Conservation (phyloP, 2,113 vertebrate species). For the Hippocampus barbouri region DNA sequence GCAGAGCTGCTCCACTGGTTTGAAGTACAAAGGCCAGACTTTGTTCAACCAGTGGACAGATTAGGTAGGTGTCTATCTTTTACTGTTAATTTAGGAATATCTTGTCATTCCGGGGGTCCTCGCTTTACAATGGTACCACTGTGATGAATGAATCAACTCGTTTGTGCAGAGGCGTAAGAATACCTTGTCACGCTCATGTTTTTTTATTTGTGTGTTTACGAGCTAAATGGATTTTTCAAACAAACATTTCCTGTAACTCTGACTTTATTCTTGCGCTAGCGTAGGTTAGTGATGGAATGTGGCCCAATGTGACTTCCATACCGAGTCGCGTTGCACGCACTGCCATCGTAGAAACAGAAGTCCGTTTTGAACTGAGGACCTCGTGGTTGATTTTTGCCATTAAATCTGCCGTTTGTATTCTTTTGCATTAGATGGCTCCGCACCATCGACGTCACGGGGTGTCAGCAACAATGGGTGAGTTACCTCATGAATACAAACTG, state of each 20-base stretch:
- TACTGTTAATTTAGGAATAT: neutral
- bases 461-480: constrained; percentile 63
- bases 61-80: constrained; percentile 58
- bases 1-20: constrained; percentile 85
- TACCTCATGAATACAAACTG: constrained; percentile 7
- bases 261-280: neutral
- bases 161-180: neutral
- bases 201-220: neutral
- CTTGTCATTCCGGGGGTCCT: neutral
- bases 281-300: neutral
- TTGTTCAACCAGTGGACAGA: constrained; percentile 77
- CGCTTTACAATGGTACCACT: neutral
- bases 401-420: neutral
- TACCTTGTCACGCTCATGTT: neutral
- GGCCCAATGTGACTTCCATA: neutral
- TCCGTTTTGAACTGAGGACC: neutral
- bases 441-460: constrained; percentile 51
- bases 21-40: constrained; percentile 83
- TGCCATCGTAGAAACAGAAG: neutral
- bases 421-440: constrained; percentile 62
- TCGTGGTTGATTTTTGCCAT: neutral
- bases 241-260: neutral
- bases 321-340: neutral
- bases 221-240: neutral
- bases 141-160: neutral